phyloP scores from a whole-genome alignment of 64 coral and sea anemone genomes.

The Stichodactyla mertensii region DNA sequence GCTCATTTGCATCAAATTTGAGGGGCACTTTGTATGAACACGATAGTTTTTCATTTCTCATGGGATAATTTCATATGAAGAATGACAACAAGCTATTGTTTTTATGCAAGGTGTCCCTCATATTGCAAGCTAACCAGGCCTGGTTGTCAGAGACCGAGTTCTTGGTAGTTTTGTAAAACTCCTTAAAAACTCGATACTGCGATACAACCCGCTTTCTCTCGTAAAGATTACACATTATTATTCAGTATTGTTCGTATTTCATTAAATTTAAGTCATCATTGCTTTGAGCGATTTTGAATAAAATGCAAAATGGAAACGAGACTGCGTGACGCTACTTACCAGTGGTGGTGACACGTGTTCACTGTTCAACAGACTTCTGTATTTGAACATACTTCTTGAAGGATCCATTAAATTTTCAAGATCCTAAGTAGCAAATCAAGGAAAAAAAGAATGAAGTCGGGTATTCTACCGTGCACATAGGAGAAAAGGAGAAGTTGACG shows the following conservation, averaged over 20 bases:
- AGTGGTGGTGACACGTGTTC: constrained; percentile 77
- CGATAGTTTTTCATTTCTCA: no score
- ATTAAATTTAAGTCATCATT: neutral
- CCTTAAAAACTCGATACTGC: no score
- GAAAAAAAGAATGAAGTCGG: neutral
- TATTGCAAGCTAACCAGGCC: neutral
- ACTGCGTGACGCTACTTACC: constrained; percentile 40
- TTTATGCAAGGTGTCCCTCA: no score
- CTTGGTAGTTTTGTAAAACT: no score
- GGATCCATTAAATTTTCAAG: constrained; percentile 96
- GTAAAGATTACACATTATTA: no score
- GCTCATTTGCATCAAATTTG: no score
- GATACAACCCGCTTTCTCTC: no score
- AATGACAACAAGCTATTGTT: neutral
- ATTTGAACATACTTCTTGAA: constrained; percentile 97
- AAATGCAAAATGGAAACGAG: neutral
- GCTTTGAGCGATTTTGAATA: neutral
- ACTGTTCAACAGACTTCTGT: constrained; percentile 81
- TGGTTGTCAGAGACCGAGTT: neutral
- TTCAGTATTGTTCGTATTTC: no score
- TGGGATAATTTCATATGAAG: no score
- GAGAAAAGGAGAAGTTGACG: neutral
- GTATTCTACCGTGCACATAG: neutral
- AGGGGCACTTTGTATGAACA: no score
- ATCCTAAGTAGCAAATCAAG: constrained; percentile 44